phyloP scores from a whole-genome alignment of 2,888 invertebrate genomes.

The Coenonympha glycerion region DNA sequence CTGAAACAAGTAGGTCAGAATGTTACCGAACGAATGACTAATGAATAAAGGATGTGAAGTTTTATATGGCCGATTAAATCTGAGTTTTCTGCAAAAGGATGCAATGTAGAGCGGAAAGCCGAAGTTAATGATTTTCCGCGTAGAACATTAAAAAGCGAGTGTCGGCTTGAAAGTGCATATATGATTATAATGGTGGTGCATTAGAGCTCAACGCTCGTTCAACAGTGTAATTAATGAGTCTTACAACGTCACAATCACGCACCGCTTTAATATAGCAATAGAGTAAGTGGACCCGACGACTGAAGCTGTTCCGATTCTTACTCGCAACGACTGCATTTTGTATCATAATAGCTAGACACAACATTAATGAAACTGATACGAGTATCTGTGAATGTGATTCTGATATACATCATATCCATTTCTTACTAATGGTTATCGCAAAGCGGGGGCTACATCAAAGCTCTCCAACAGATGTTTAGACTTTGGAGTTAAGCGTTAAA shows the following conservation, averaged over 20 bases:
- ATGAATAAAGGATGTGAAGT: no score
- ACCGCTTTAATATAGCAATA: conserved; percentile 6
- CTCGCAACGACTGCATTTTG: no score
- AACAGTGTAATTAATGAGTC: conserved; percentile 31
- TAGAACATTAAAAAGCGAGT: conserved; percentile 12
- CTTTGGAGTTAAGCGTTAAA: no score
- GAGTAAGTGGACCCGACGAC: conserved; percentile 14
- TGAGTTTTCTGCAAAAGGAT: conserved; percentile 1
- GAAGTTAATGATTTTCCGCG: conserved; percentile 16
- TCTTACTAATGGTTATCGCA: no score
- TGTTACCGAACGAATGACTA: neutral
- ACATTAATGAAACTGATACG: no score
- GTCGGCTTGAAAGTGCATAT: conserved; percentile 25
- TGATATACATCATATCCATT: no score
- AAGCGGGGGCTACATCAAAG: no score
- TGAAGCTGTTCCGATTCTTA: conserved; percentile 1
- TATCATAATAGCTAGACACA: no score
- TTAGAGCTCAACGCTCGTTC: conserved; percentile 31
- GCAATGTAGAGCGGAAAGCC: conserved; percentile 11
- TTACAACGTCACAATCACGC: conserved; percentile 20
- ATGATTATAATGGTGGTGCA: conserved; percentile 19
- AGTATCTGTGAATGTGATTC: no score
- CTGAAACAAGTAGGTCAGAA: neutral
- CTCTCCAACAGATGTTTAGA: no score
- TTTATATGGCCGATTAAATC: neutral